These are phyloP conservation scores for Phrynocephalus versicolor DNA, from an alignment of 2,113 vertebrate species.

Conservation along the genomic window DNA sequence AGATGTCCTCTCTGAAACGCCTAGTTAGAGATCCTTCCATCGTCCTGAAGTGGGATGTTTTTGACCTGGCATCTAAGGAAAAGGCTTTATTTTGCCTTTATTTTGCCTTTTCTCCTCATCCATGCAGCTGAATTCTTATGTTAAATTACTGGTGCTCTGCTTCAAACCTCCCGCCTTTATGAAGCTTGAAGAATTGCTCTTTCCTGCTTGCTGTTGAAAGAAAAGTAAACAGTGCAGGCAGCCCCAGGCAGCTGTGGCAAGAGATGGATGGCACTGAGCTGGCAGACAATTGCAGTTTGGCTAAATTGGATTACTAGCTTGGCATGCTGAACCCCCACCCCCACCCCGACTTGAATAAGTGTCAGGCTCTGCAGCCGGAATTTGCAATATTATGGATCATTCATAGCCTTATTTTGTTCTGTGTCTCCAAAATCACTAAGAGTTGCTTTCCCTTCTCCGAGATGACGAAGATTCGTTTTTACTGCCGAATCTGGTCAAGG, in stretches of 20 bases:
- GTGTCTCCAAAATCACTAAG: neutral
- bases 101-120: neutral
- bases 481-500: constrained; percentile 82
- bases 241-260: too few species aligned
- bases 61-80: neutral
- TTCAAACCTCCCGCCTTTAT: neutral
- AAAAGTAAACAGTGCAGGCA: neutral
- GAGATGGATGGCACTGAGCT: neutral
- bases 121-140: neutral
- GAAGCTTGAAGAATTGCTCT: neutral
- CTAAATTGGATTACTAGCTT: neutral
- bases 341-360: neutral
- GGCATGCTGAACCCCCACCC: neutral
- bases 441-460: constrained; percentile 55
- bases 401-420: constrained; percentile 8
- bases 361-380: too few species aligned
- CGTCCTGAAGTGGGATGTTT: too few species aligned
- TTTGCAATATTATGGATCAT: neutral
- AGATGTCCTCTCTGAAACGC: too few species aligned
- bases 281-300: neutral
- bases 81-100: too few species aligned
- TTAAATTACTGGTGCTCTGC: neutral
- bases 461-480: constrained; percentile 91
- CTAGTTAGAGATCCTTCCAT: too few species aligned
- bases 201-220: neutral